Conservation (phyloP, 1,140 invertebrate species). For the Kradibia gibbosae region DNA sequence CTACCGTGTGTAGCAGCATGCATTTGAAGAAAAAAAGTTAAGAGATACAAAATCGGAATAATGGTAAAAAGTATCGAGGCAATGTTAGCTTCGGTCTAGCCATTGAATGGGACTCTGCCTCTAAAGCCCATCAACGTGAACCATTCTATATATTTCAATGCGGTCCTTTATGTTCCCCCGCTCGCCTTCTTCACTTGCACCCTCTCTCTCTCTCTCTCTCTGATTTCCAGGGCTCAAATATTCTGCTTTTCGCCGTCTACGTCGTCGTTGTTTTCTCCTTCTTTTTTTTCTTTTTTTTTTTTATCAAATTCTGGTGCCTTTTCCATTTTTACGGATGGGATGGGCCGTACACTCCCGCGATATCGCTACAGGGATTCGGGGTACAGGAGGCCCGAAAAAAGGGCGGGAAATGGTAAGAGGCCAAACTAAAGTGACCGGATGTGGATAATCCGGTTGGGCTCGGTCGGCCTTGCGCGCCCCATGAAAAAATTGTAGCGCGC, state of each 20-base stretch:
- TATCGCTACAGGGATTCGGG: neutral
- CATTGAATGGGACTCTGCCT: constrained; percentile 52
- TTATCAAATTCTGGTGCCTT: neutral
- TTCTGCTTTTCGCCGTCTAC: neutral
- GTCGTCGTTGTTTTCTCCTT: neutral
- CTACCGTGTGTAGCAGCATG: constrained; percentile 15
- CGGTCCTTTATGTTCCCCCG: neutral
- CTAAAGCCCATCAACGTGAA: constrained; percentile 61
- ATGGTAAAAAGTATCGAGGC: constrained; percentile 59
- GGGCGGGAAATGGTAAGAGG: constrained; percentile 54
- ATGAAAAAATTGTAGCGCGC: constrained; percentile 41
- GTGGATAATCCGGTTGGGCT: constrained; percentile 64
- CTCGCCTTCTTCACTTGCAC: neutral
- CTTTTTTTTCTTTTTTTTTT: neutral
- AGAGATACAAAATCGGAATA: constrained; percentile 55
- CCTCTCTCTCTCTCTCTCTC: neutral
- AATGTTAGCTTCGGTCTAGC: constrained; percentile 11
- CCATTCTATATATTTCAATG: constrained; percentile 64
- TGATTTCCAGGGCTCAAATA: too few species aligned
- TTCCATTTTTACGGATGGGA: neutral
- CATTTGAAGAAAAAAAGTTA: constrained; percentile 3
- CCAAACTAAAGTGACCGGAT: constrained; percentile 68
- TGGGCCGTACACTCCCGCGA: constrained; percentile 17
- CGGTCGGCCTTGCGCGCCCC: constrained; percentile 18
- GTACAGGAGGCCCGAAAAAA: neutral